Evolutionary conservation across 2,888 invertebrate genomes (phyloP).

Genomic region (Drosophila neonasuta): DNA sequence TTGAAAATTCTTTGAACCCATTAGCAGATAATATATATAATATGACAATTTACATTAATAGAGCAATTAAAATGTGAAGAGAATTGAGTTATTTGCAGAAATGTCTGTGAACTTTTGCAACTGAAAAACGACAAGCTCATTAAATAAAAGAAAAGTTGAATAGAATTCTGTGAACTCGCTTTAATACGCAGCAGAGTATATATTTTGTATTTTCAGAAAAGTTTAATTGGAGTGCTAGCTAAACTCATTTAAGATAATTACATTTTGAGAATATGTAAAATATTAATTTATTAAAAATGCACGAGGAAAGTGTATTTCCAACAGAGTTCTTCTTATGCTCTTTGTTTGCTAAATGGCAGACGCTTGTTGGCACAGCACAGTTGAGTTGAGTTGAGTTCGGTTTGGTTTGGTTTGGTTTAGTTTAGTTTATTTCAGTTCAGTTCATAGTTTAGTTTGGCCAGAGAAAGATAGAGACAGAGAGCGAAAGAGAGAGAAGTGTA

Average conservation of each 20-base stretch:
- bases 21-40: too few species aligned
- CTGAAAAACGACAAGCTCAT: too few species aligned
- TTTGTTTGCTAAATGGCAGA: background rate
- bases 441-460: slow-evolving; percentile 11
- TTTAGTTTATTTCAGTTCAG: slow-evolving; percentile 19
- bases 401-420: background rate
- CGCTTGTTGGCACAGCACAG: background rate
- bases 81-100: too few species aligned
- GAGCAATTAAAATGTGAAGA: too few species aligned
- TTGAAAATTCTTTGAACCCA: too few species aligned
- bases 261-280: background rate
- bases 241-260: background rate
- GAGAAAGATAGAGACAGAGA: background rate
- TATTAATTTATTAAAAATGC: background rate
- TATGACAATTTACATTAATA: too few species aligned
- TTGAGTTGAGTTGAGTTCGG: background rate
- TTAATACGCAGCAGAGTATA: background rate
- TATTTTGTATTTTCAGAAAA: background rate
- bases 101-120: too few species aligned
- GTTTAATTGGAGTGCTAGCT: background rate
- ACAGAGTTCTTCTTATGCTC: background rate
- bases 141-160: too few species aligned
- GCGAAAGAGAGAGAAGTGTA: background rate
- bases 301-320: slow-evolving; percentile 8
- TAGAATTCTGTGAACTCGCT: background rate